These are phyloP conservation scores for Phocoena sinus DNA, from an alignment of 2,113 vertebrate genomes.

Conservation along the genomic window DNA sequence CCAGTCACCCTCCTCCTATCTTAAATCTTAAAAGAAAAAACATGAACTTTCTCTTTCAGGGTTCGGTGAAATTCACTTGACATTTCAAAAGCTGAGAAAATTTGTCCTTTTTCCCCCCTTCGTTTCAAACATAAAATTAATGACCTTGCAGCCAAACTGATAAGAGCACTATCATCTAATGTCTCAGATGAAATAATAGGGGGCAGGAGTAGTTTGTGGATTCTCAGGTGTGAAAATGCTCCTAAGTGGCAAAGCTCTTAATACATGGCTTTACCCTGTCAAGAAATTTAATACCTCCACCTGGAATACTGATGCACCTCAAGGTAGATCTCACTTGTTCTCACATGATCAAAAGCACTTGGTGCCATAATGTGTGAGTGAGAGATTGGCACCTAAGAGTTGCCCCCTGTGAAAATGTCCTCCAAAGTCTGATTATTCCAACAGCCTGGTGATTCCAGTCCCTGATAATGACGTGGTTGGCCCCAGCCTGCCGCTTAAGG, in stretches of 20 bases:
- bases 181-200: slow-evolving; percentile 68
- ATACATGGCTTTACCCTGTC: slow-evolving; percentile 77
- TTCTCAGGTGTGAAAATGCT: slow-evolving; percentile 71
- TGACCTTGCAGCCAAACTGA: slow-evolving; percentile 66
- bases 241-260: slow-evolving; percentile 73
- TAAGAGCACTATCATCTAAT: slow-evolving; percentile 74
- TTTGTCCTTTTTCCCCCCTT: not conserved
- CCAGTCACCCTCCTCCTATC: not conserved
- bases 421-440: slow-evolving; percentile 76
- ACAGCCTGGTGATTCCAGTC: slow-evolving; percentile 56
- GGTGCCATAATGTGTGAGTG: slow-evolving; percentile 72
- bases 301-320: slow-evolving; percentile 71
- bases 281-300: slow-evolving; percentile 73
- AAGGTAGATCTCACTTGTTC: slow-evolving; percentile 76
- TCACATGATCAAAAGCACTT: slow-evolving; percentile 81
- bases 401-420: slow-evolving; percentile 74
- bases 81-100: slow-evolving; percentile 72
- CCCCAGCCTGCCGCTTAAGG: slow-evolving; percentile 76
- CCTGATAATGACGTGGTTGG: slow-evolving; percentile 72
- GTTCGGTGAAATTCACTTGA: slow-evolving; percentile 48
- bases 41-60: not conserved
- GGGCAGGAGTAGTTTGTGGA: slow-evolving; percentile 43
- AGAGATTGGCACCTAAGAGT: slow-evolving; percentile 75
- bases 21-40: slow-evolving; percentile 36
- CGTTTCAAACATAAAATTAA: slow-evolving; percentile 64